Base-by-base conservation (phyloP, 1,140 invertebrate genomes). In the Microplitis mediator region DNA sequence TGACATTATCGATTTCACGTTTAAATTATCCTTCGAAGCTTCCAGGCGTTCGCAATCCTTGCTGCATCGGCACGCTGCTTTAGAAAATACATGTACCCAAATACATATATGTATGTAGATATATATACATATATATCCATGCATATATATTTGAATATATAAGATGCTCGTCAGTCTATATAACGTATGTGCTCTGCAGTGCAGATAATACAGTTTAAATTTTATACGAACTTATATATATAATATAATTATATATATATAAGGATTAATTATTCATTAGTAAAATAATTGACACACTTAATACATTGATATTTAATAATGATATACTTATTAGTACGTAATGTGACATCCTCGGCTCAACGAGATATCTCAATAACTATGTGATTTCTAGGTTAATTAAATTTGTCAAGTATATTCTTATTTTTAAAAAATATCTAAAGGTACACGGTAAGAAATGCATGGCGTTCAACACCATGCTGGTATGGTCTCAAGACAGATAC, bases 1-100 rank as follows among this genome's bases (percentile, higher is more conserved):
- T 66, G 65, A 69, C 64, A 74, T 69, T 71, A 74, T 74, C 69
- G 73, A 74, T 74, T 71, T 62, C 23, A 52, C 69, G 58, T 74
- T 68, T 71, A 67, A 74, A 74, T 74, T 74, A 74, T 74, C 73
- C 69, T 74, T 71, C 31, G 35, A 16, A 23, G 56, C 61, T 67
- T 52, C 9, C 23, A 23, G 8, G 39, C 31, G 31, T 34, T 34
- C 36, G 35, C 11, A 36, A 67, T 71, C 65, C 69, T 74, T 62
- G 73, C 73, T 74, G 73, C 70, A 50, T 74, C 68, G 73, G 45
- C 73, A 72, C 32, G 31, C 16, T 13, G n/a, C n/a, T 32, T 31
- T 14, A 63, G 39, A 56, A 36, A 5, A 63, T 63, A 63, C 34
- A n/a, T 11, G 13, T 39, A 4, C 35, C 9, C 13, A 11, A 8